A percentile compares a stretch with the other conserved stretches of the same genome.
phyloP scores from a whole-genome alignment of 1,140 invertebrate species.

The Sycophaga agraensis region DNA sequence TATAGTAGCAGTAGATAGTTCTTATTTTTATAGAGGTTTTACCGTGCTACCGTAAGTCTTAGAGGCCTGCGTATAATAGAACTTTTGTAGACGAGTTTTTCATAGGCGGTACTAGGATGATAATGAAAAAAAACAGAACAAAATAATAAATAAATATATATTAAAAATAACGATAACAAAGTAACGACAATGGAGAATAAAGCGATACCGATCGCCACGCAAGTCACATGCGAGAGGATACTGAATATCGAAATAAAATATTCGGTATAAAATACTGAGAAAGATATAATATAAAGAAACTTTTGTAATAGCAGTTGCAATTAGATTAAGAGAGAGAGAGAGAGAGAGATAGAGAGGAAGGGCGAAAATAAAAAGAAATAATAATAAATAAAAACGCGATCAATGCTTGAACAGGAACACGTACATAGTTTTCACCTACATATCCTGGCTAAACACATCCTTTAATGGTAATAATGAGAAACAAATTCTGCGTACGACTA shows the following conservation, averaged over 20 bases:
- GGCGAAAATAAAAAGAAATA: conserved; percentile 20
- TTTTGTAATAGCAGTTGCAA: conserved; percentile 41
- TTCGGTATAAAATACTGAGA: not conserved
- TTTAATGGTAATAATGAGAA: conserved; percentile 24
- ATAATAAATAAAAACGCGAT: conserved; percentile 24
- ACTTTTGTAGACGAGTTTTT: conserved; percentile 41
- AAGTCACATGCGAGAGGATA: conserved; percentile 5
- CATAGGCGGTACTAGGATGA: conserved; percentile 32
- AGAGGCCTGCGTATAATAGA: conserved; percentile 56
- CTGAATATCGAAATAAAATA: no score
- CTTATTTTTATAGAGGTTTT: conserved; percentile 61
- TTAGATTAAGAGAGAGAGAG: conserved; percentile 21
- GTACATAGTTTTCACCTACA: conserved; percentile 55
- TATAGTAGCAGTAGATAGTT: conserved; percentile 54
- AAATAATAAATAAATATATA: conserved; percentile 18
- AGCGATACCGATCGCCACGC: conserved; percentile 11
- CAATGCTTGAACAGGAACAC: conserved; percentile 29
- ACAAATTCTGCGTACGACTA: conserved; percentile 26
- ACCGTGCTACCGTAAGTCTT: conserved; percentile 59
- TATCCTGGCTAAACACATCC: conserved; percentile 56
- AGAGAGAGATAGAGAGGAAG: conserved; percentile 6
- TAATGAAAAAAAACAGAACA: conserved; percentile 19
- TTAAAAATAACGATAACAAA: not conserved
- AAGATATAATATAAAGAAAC: conserved; percentile 31
- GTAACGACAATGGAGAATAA: not conserved